phyloP scores from a whole-genome alignment of 23 tunicate genomes.

The Halocynthia aurantium region DNA sequence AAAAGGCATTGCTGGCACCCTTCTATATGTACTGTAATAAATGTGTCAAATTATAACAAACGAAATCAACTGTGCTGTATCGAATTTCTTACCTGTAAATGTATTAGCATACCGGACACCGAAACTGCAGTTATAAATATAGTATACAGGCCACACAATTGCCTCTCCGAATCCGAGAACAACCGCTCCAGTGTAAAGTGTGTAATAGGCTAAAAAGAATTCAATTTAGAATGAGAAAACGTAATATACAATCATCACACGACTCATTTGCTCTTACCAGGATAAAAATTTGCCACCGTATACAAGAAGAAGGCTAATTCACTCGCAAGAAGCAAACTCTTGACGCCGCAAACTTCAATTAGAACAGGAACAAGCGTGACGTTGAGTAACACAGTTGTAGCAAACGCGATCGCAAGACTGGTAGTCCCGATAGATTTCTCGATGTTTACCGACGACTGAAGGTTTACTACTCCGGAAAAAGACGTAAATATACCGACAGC shows the following conservation, averaged over 20 bases:
- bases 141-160: conserved; percentile 14
- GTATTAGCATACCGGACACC: no score
- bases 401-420: conserved; percentile 13
- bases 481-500: conserved; percentile 19
- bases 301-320: conserved; percentile 14
- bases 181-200: conserved; percentile 13
- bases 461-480: conserved; percentile 11
- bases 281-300: conserved; percentile 19
- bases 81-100: no score
- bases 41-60: no score
- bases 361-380: conserved; percentile 10
- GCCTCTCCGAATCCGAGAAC: conserved; percentile 19
- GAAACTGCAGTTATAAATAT: no score
- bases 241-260: neutral
- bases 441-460: conserved; percentile 18
- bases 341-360: neutral
- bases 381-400: conserved; percentile 6
- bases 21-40: no score
- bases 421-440: conserved; percentile 21
- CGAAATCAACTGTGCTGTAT: no score
- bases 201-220: conserved; percentile 1
- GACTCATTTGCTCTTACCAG: conserved; percentile 8
- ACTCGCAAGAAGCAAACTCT: neutral
- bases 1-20: no score
- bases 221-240: neutral